Base-by-base conservation (phyloP, 2,888 invertebrate genomes). In the Drosophila siamana region DNA sequence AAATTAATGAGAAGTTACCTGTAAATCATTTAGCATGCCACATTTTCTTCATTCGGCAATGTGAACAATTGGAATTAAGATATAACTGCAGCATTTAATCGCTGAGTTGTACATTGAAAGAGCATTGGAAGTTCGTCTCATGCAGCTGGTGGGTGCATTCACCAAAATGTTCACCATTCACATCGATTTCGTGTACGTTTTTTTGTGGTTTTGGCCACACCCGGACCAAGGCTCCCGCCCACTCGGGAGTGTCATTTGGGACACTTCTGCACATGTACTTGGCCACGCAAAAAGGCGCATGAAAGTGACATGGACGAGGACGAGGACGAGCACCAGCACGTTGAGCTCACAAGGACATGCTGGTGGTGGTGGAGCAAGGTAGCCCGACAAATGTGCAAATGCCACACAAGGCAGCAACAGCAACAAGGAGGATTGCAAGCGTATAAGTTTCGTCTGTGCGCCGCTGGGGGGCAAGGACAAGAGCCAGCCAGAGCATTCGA, bases 221-320 rank as follows among this genome's bases (percentile, higher is more conserved):
- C 6, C 33, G 38, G 9, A 8, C 30, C 60, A 55, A 46, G 13
- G 51, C 28, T 56, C 61, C 43, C 52, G 44, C 46, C 56, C 46
- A 48, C 15, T 22, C 50, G 60, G 59, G 57, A 83, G 79, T 87
- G 88, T 87, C 88, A 81, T 78, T 83, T 78, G 67, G 65, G 50
- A 78, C 82, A 89, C 83, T 83, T 89, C 66, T 70, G 86, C 69
- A 81, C 88, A 87, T 75, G 55, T 64, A 89, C 89, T 83, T 85
- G 88, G 68, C 68, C 69, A 89, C 78, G 86, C 83, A 83, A 83
- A 89, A 89, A 75, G 88, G 85, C 86, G 85, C 68, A 89, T 88
- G 83, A 71, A 78, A 89, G 86, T 87, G 83, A 81, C 86, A 78
- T 65, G 75, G 65, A 60, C 51, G 55, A 59, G 52, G 13, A 59